Evolutionary conservation across 2,888 invertebrate genomes (phyloP).

Genomic region (Rhynchonema sp.): DNA sequence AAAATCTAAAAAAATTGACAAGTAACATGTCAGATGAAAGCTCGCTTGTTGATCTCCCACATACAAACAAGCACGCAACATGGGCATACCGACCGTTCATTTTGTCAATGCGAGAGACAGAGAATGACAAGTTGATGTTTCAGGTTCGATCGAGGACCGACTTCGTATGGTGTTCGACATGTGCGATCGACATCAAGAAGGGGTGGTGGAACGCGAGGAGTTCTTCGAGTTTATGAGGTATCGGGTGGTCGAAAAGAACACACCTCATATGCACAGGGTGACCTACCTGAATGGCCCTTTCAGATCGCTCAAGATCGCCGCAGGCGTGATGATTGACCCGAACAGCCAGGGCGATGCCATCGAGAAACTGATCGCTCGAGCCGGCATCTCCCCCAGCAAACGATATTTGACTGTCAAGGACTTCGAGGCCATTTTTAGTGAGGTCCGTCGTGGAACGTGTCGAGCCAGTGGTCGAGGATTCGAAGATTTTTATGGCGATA

Average conservation of each 20-base stretch:
- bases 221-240: constrained; percentile 68
- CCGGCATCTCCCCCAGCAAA: constrained; percentile 7
- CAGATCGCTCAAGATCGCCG: constrained; percentile 20
- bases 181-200: constrained; percentile 85
- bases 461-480: not conserved
- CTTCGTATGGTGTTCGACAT: constrained; percentile 68
- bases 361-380: constrained; percentile 5
- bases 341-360: constrained; percentile 12
- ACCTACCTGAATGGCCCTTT: not conserved
- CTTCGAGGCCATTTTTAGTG: constrained; percentile 20
- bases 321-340: constrained; percentile 20
- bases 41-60: too few species aligned
- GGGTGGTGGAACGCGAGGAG: constrained; percentile 78
- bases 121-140: not conserved
- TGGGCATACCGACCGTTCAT: too few species aligned
- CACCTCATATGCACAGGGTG: not conserved
- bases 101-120: too few species aligned
- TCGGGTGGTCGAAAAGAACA: not conserved
- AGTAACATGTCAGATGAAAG: too few species aligned
- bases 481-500: too few species aligned
- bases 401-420: constrained; percentile 16
- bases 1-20: too few species aligned
- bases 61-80: too few species aligned
- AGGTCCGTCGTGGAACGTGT: too few species aligned
- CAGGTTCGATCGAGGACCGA: not conserved